These are phyloP conservation scores for Anas bahamensis DNA, from an alignment of 2,797 vertebrate genomes.

Conservation along the genomic window DNA sequence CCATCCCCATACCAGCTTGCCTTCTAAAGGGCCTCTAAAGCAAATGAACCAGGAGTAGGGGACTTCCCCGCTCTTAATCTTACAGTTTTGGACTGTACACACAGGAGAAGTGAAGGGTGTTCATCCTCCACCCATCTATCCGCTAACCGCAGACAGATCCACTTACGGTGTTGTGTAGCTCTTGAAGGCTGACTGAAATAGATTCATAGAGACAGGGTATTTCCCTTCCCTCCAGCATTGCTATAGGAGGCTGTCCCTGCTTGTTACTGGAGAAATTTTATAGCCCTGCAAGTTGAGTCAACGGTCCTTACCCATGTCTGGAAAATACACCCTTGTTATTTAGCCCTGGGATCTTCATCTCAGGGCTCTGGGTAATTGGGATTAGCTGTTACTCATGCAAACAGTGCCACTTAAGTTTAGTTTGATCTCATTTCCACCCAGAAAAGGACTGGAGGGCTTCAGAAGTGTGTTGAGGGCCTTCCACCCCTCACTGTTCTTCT, in stretches of 20 bases:
- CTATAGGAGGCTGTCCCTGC: constrained; percentile 49
- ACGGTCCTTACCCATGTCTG: background rate
- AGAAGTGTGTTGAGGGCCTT: background rate
- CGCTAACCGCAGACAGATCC: background rate
- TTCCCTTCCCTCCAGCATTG: constrained; percentile 42
- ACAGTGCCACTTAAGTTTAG: background rate
- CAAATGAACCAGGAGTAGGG: background rate
- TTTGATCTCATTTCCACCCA: constrained; percentile 11
- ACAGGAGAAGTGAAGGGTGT: background rate
- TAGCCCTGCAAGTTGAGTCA: constrained; percentile 31
- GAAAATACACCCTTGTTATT: background rate
- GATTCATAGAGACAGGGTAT: constrained; percentile 55
- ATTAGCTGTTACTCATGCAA: constrained; percentile 14
- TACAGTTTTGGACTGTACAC: background rate
- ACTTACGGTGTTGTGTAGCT: background rate
- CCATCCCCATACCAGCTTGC: background rate
- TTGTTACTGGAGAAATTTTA: constrained; percentile 55
- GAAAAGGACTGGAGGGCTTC: background rate
- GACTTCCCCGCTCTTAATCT: background rate
- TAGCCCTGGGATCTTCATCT: constrained; percentile 5
- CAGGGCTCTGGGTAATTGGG: background rate
- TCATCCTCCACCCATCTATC: background rate
- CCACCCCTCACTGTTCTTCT: background rate
- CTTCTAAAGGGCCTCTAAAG: background rate
- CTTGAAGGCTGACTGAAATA: constrained; percentile 43